Conservation (phyloP, 2,113 vertebrate genomes). For the Platichthys flesus region DNA sequence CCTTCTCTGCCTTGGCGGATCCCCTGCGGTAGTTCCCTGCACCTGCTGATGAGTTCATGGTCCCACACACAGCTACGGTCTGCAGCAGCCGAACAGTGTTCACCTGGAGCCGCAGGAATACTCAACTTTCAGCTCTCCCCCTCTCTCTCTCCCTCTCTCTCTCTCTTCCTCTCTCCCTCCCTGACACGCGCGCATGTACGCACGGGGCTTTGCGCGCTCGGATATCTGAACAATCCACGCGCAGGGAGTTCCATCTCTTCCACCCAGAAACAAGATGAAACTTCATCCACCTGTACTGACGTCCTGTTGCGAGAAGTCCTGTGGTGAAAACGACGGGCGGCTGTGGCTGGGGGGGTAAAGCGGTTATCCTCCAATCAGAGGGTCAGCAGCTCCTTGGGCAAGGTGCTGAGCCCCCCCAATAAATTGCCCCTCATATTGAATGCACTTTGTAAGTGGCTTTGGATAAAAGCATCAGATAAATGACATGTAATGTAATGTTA, state of each 20-base stretch:
- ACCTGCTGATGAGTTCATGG: slow-evolving; percentile 84
- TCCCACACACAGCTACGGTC: slow-evolving; percentile 23
- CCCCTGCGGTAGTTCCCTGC: slow-evolving; percentile 78
- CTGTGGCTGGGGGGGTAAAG: too few species aligned
- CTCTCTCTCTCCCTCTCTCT: neutral
- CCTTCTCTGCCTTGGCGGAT: slow-evolving; percentile 74
- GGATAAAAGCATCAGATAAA: too few species aligned
- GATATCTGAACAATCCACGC: neutral
- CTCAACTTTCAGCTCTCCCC: neutral
- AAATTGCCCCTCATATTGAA: too few species aligned
- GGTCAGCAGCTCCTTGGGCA: too few species aligned
- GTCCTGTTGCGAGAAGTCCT: too few species aligned
- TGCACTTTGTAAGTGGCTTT: too few species aligned
- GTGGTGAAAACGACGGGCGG: too few species aligned
- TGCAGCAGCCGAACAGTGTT: slow-evolving; percentile 39
- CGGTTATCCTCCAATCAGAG: too few species aligned
- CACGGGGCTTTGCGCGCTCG: neutral
- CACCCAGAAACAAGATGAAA: slow-evolving; percentile 12
- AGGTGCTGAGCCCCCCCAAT: too few species aligned
- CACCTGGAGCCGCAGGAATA: slow-evolving; percentile 38
- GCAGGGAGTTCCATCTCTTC: neutral
- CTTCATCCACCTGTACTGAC: slow-evolving; percentile 52
- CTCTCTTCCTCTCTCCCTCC: neutral
- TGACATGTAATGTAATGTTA: too few species aligned
- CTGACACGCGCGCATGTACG: neutral